phyloP scores from a whole-genome alignment of 2,888 invertebrate species.

The Nomada goodeniana region DNA sequence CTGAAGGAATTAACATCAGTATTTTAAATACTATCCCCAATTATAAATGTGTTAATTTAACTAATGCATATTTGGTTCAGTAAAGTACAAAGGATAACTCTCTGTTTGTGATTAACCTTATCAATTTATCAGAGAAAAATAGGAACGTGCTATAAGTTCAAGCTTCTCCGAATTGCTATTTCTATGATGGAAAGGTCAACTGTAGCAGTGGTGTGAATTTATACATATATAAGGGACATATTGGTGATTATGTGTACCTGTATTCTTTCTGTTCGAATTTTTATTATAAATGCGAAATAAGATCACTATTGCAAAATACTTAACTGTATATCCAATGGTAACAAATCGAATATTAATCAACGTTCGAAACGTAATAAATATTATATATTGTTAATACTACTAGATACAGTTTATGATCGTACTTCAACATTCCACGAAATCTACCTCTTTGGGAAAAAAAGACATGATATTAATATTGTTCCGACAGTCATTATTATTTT shows the following conservation, averaged over 20 bases:
- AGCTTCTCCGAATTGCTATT: background rate
- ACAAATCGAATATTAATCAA: background rate
- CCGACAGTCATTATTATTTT: slow-evolving; percentile 17
- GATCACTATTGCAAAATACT: background rate
- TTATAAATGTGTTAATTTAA: background rate
- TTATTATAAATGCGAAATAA: background rate
- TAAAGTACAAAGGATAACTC: slow-evolving; percentile 39
- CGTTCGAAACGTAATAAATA: background rate
- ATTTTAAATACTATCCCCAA: slow-evolving; percentile 7
- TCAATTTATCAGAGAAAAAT: background rate
- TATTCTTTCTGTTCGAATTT: background rate
- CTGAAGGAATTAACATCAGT: background rate
- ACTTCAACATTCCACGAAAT: slow-evolving; percentile 44
- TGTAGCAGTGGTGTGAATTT: background rate
- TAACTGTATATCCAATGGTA: background rate
- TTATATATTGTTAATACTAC: background rate
- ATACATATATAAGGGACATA: background rate
- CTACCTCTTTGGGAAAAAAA: slow-evolving; percentile 13
- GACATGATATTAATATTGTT: background rate
- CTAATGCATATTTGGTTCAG: slow-evolving; percentile 14
- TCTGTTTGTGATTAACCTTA: slow-evolving; percentile 24
- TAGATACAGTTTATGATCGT: background rate
- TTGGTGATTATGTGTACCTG: background rate
- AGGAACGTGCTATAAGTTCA: slow-evolving; percentile 2
- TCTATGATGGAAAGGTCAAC: background rate